Percentiles rank a stretch among this genome's conserved stretches.
Conservation (phyloP, 2,797 vertebrate species). For the Benthosema pterotum region DNA sequence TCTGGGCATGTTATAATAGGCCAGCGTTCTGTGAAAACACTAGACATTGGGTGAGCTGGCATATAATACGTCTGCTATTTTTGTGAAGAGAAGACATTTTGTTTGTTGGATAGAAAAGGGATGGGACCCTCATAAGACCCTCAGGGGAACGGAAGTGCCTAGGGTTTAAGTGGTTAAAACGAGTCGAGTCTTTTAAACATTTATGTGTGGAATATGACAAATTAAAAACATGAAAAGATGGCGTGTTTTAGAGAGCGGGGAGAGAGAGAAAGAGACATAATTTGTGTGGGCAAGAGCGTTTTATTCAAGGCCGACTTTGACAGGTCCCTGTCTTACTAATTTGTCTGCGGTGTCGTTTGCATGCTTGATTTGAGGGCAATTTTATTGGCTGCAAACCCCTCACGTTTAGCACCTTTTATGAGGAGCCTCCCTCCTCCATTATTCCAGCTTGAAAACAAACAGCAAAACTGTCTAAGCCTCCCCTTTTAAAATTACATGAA, state of each 20-base stretch:
- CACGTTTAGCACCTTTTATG: slow-evolving; percentile 17
- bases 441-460: slow-evolving; percentile 34
- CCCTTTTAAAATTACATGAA: slow-evolving; percentile 46
- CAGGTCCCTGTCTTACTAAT: slow-evolving; percentile 3
- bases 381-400: slow-evolving; percentile 26
- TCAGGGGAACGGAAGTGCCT: too few species aligned
- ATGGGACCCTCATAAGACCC: too few species aligned
- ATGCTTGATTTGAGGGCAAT: slow-evolving; percentile 12
- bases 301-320: neutral
- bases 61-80: too few species aligned
- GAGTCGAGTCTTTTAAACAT: slow-evolving; percentile 12
- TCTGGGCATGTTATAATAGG: too few species aligned
- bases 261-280: slow-evolving; percentile 23
- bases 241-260: neutral
- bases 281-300: slow-evolving; percentile 6
- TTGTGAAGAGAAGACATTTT: too few species aligned
- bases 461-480: slow-evolving; percentile 8
- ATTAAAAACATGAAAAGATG: slow-evolving; percentile 7
- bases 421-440: slow-evolving; percentile 28
- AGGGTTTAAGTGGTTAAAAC: neutral
- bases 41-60: too few species aligned
- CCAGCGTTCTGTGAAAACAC: neutral
- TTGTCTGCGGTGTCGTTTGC: slow-evolving; percentile 19
- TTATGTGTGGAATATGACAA: slow-evolving; percentile 9
- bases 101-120: too few species aligned